Evolutionary conservation across 2,113 vertebrate species (phyloP), one percentile per base, ranked within the genome.

Genomic region (Lamprotornis superbus): DNA sequence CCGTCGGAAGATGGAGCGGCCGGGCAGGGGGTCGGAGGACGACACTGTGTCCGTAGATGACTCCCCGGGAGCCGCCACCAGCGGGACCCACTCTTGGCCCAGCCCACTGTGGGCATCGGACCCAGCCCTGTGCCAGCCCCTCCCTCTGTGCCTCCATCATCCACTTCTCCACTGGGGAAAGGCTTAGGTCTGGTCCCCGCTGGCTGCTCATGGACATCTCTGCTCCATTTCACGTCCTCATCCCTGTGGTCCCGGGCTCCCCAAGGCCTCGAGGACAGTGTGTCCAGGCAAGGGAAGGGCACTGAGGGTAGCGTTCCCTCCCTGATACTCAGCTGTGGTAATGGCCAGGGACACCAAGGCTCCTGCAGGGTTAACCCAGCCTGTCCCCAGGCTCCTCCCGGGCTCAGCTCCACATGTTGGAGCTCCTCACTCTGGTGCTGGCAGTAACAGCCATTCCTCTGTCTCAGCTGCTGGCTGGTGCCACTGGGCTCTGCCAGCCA

Each of bases 21-120:
- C 5, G 4, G 71, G 87, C 67, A 49, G 75, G 95, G 92, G 94
- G 4, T 70, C 47, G 57, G 92, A 95, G 94, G 95, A 84, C 9
- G 11, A 57, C 2, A 3, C 77, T 14, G 46, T 24, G 33, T 93
- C 92, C 6, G 68, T 77, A 46, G 90, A 70, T 82, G 90, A 90
- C 33, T 87, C 93, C 92, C 25, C 7, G 12, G 87, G 57, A 75
- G 83, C 23, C 1, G 55, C 5, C 46, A 64, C 39, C 81, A 35
- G 90, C 3, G 5, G 63, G 87, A 76, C 37, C 80, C 33, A 1
- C 5, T 3, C 60, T 39, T 40, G 77, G 88, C n/a, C 50, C 78
- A 79, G 76, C 74, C 85, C 10, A 0, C 0, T 6, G 80, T 2
- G 33, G 90, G 57, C 83, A 18, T 9, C 0, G 2, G 90, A 44